These are phyloP conservation scores for Elysia crispata DNA, from an alignment of 2,888 invertebrate species.

Conservation along the genomic window DNA sequence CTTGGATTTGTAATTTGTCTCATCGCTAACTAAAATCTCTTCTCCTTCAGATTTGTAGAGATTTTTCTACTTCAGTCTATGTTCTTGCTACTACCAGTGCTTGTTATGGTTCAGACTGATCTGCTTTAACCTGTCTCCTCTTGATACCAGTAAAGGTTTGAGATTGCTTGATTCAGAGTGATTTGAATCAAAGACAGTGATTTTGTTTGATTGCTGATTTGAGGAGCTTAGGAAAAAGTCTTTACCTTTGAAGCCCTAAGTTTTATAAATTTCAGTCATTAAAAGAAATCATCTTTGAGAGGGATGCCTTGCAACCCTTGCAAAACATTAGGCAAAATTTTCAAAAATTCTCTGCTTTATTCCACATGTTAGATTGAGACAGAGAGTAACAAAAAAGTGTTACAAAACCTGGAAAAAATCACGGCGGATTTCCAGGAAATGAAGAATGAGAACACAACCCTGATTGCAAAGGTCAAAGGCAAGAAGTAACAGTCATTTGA, in stretches of 20 bases:
- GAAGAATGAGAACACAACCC: conserved; percentile 72
- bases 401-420: conserved; percentile 74
- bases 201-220: not conserved
- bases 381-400: conserved; percentile 72
- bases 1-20: no score
- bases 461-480: conserved; percentile 66
- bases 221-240: not conserved
- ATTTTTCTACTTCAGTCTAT: not conserved
- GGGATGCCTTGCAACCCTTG: no score
- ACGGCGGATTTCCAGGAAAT: conserved; percentile 73
- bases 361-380: conserved; percentile 69
- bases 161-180: not conserved
- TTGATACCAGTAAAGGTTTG: not conserved
- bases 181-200: not conserved
- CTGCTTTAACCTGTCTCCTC: not conserved
- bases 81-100: not conserved
- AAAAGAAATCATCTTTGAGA: no score
- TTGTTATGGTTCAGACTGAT: not conserved
- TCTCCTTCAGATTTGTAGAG: not conserved
- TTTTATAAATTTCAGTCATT: not conserved
- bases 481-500: conserved; percentile 10
- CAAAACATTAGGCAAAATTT: no score
- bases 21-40: not conserved
- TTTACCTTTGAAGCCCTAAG: not conserved
- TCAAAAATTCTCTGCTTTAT: not conserved